A percentile compares a stretch with the other conserved stretches of the same genome.
Evolutionary conservation across 2,888 invertebrate genomes (phyloP).

Genomic region (Eristalis tenax): DNA sequence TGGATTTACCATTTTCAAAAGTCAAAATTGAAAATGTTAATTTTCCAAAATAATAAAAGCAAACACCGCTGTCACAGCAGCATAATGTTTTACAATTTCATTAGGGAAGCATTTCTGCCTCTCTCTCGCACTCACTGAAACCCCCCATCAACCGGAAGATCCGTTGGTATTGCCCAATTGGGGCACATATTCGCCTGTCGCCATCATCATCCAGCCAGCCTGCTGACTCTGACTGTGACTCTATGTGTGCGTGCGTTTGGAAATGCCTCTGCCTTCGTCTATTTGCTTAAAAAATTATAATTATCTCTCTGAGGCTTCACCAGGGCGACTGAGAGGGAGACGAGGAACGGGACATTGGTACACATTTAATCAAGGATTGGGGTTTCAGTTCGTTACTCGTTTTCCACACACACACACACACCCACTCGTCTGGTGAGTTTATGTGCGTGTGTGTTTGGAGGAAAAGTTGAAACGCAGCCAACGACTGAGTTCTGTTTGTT

Average conservation of each 20-base stretch:
- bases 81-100: constrained; percentile 68
- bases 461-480: constrained; percentile 16
- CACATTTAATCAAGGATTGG: constrained; percentile 71
- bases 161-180: constrained; percentile 50
- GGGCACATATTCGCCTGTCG: constrained; percentile 5
- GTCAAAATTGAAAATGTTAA: constrained; percentile 66
- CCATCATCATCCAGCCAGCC: background rate
- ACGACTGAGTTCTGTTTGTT: constrained; percentile 58
- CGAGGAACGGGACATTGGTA: constrained; percentile 27
- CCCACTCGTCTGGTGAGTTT: background rate
- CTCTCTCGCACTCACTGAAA: background rate
- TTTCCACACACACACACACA: constrained; percentile 19
- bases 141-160: constrained; percentile 28
- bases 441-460: background rate
- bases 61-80: constrained; percentile 32
- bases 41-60: constrained; percentile 63
- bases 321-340: background rate
- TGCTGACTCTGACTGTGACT: background rate
- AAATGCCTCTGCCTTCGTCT: constrained; percentile 53
- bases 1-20: background rate
- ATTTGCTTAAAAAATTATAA: constrained; percentile 71
- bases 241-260: background rate
- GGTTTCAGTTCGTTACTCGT: constrained; percentile 66
- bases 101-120: constrained; percentile 54
- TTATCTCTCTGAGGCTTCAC: constrained; percentile 51